phyloP scores from a whole-genome alignment of 2,113 vertebrate species.

The Ageneiosus marmoratus region DNA sequence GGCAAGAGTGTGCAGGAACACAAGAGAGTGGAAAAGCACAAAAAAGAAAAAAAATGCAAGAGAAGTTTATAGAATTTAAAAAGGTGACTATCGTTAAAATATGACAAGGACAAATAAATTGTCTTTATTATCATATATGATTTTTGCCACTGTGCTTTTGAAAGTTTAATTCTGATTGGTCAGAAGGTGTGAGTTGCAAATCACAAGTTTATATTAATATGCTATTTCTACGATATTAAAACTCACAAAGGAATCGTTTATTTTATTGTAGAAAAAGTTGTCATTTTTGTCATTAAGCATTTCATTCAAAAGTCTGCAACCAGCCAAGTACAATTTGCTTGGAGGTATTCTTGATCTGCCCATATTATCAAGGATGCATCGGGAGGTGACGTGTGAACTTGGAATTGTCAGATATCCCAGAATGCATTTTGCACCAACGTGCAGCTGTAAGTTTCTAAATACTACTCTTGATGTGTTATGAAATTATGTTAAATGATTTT shows the following conservation, averaged over 20 bases:
- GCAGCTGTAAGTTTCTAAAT: too few relatives aligned
- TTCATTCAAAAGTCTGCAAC: not conserved
- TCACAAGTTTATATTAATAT: not conserved
- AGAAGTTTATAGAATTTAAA: constrained; percentile 22
- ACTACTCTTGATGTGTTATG: too few relatives aligned
- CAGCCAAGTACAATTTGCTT: too few relatives aligned
- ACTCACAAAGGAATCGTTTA: too few relatives aligned
- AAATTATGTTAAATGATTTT: too few relatives aligned
- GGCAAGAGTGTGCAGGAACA: constrained; percentile 35
- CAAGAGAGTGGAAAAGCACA: constrained; percentile 11
- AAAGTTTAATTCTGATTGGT: too few relatives aligned
- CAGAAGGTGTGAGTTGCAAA: not conserved
- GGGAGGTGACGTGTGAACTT: too few relatives aligned
- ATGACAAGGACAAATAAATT: constrained; percentile 31
- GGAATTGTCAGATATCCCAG: too few relatives aligned
- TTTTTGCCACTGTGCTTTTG: not conserved
- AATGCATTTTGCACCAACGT: too few relatives aligned
- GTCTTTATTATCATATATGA: not conserved
- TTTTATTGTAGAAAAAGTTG: not conserved
- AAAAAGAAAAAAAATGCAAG: not conserved
- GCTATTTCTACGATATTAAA: too few relatives aligned
- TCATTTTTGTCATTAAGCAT: not conserved
- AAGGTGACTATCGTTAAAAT: not conserved
- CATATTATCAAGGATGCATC: too few relatives aligned
- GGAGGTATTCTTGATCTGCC: too few relatives aligned